Evolutionary conservation across 2,888 invertebrate species (phyloP).

Genomic region (Embidobia sp.): DNA sequence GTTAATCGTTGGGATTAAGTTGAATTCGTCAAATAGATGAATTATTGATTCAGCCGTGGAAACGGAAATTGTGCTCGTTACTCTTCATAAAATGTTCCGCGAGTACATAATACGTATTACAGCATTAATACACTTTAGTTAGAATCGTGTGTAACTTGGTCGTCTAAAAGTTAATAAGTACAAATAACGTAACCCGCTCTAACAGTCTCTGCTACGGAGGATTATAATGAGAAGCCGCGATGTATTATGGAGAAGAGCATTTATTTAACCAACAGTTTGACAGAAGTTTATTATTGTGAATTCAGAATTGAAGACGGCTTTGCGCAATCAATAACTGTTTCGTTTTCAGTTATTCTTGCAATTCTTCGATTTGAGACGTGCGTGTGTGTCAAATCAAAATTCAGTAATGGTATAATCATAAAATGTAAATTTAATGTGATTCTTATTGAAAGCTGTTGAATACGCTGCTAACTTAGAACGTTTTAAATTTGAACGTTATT

Average conservation of each 20-base stretch:
- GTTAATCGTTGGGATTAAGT: constrained; percentile 18
- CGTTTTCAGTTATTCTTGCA: no score
- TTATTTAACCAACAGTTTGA: constrained; percentile 8
- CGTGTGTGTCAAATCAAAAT: no score
- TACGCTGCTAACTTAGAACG: no score
- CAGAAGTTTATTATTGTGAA: background rate
- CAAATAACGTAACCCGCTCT: constrained; percentile 28
- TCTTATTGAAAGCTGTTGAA: no score
- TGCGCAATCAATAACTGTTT: background rate
- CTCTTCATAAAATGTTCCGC: constrained; percentile 14
- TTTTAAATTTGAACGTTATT: no score
- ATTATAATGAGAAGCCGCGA: constrained; percentile 18
- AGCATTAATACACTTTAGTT: constrained; percentile 25
- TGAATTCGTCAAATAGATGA: constrained; percentile 13
- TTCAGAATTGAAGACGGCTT: background rate
- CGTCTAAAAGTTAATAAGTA: constrained; percentile 27
- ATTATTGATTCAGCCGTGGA: constrained; percentile 14
- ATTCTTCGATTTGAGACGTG: no score
- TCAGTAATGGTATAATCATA: no score
- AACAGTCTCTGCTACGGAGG: constrained; percentile 6
- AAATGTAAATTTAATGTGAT: no score
- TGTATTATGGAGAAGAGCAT: constrained; percentile 27
- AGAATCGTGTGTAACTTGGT: constrained; percentile 18
- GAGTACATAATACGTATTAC: constrained; percentile 21
- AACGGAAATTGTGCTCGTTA: constrained; percentile 25